Evolutionary conservation across 2,888 invertebrate species (phyloP).

Genomic region (Macropis europaea): DNA sequence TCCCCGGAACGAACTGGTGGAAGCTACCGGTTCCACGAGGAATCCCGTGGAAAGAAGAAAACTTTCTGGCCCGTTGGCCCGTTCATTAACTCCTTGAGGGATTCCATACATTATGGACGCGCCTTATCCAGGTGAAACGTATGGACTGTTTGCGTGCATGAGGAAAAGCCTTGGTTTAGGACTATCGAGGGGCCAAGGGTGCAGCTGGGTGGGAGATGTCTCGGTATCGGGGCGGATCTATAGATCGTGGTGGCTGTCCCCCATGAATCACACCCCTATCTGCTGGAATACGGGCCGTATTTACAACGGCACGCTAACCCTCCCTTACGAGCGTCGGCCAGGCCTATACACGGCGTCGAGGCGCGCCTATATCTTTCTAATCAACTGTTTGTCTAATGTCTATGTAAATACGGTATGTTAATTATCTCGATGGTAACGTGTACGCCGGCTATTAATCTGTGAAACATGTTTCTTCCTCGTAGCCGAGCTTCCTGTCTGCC

Average conservation of each 20-base stretch:
- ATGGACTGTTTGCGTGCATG: constrained; percentile 76
- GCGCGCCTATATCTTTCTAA: constrained; percentile 74
- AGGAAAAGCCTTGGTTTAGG: constrained; percentile 54
- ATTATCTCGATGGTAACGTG: constrained; percentile 76
- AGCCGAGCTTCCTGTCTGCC: constrained; percentile 43
- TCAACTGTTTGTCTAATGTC: constrained; percentile 79
- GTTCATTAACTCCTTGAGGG: constrained; percentile 63
- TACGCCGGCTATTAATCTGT: constrained; percentile 70
- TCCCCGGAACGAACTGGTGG: too few relatives aligned
- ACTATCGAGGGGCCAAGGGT: constrained; percentile 19
- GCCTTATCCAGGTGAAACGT: constrained; percentile 72
- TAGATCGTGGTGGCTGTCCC: constrained; percentile 75
- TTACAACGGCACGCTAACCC: constrained; percentile 74
- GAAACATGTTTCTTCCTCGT: constrained; percentile 65
- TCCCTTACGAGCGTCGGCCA: constrained; percentile 46
- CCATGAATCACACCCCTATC: constrained; percentile 78
- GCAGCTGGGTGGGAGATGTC: constrained; percentile 61
- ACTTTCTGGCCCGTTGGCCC: constrained; percentile 22
- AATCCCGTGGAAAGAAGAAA: constrained; percentile 9
- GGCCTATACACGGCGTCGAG: constrained; percentile 26
- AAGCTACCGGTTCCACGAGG: neutral
- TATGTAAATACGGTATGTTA: constrained; percentile 78
- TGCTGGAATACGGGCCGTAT: constrained; percentile 72
- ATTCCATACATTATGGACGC: constrained; percentile 70
- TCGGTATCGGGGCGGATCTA: constrained; percentile 75